These are phyloP conservation scores for Caenorhabditis panamensis DNA, from an alignment of 2,888 invertebrate species.

Conservation along the genomic window DNA sequence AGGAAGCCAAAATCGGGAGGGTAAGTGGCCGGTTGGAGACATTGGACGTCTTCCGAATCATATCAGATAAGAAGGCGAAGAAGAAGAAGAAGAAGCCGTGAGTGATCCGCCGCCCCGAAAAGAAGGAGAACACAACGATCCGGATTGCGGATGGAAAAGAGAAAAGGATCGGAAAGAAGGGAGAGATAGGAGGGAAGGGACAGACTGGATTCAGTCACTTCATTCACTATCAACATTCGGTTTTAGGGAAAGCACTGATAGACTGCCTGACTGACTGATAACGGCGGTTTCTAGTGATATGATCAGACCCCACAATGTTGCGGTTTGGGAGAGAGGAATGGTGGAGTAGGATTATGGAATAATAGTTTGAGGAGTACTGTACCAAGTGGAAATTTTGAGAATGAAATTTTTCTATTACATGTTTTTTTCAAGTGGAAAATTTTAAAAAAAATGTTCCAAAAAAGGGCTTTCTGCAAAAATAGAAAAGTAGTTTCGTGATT, in stretches of 20 bases:
- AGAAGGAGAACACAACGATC: slow-evolving; percentile 43
- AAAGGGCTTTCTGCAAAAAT: too few species aligned
- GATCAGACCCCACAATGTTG: too few species aligned
- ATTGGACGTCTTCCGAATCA: slow-evolving; percentile 42
- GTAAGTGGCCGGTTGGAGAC: slow-evolving; percentile 33
- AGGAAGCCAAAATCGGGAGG: too few species aligned
- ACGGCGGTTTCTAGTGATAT: background rate
- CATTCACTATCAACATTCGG: background rate
- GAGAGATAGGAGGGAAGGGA: slow-evolving; percentile 22
- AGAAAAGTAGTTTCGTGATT: too few species aligned
- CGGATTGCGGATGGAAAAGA: slow-evolving; percentile 48
- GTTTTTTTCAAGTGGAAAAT: too few species aligned
- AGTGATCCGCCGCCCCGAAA: background rate
- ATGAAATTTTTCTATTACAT: too few species aligned
- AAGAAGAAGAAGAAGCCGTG: slow-evolving; percentile 22
- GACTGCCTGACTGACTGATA: background rate
- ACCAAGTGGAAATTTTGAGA: too few species aligned
- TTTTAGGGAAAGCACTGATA: slow-evolving; percentile 1
- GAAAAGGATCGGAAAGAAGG: background rate
- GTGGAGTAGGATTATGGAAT: too few species aligned
- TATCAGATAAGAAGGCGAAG: slow-evolving; percentile 64
- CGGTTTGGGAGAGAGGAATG: too few species aligned
- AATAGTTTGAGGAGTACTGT: too few species aligned
- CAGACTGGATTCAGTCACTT: slow-evolving; percentile 7
- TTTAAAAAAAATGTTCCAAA: too few species aligned